These are phyloP conservation scores for Holothuria leucospilota DNA, from an alignment of 53 echinoderm and acorn worm species.

Conservation along the genomic window DNA sequence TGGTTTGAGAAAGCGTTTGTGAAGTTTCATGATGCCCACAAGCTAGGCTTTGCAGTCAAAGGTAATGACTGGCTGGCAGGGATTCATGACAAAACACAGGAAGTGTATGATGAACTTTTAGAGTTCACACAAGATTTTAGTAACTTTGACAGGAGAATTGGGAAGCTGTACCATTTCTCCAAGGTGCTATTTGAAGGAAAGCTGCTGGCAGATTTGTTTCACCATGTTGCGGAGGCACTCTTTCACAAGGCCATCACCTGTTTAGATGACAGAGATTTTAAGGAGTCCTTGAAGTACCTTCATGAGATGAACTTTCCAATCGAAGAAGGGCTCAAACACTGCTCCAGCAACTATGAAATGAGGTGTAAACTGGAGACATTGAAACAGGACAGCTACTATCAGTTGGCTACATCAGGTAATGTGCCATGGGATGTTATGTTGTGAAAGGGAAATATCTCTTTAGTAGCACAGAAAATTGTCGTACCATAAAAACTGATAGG, in stretches of 20 bases:
- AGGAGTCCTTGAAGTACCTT: conserved; percentile 4
- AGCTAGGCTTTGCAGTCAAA: background rate
- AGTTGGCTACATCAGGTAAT: background rate
- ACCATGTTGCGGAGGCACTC: background rate
- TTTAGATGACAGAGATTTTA: background rate
- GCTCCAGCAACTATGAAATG: background rate
- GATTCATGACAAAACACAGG: conserved; percentile 2
- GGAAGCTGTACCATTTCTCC: background rate
- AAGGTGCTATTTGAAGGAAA: background rate
- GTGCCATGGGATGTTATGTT: no score
- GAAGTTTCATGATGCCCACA: conserved; percentile 2
- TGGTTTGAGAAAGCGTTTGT: background rate
- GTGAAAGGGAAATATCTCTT: no score
- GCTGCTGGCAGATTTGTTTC: background rate
- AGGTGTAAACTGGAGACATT: background rate
- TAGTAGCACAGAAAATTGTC: no score
- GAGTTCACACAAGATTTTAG: background rate
- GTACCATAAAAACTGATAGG: no score
- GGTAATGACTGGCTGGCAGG: background rate
- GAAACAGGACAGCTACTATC: background rate
- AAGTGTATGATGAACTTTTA: background rate
- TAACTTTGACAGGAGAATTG: background rate
- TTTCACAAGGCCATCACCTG: background rate
- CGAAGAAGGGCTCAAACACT: background rate
- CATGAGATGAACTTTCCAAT: conserved; percentile 6